phyloP scores from a whole-genome alignment of 2,888 invertebrate species.

The Steromphala cineraria region DNA sequence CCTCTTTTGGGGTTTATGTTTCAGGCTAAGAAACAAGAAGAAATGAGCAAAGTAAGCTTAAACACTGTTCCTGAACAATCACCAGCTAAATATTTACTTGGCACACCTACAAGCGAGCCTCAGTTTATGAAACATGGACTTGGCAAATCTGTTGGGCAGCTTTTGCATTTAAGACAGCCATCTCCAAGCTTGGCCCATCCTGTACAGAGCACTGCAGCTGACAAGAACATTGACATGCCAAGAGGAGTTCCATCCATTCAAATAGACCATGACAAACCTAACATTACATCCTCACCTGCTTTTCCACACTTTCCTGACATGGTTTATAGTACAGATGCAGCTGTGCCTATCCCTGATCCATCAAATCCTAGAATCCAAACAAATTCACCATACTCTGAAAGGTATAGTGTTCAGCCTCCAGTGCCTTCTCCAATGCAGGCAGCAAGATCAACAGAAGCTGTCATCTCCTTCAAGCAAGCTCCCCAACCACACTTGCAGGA shows the following conservation, averaged over 20 bases:
- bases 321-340: no score
- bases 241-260: not conserved
- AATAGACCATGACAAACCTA: no score
- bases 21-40: no score
- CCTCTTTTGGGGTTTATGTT: no score
- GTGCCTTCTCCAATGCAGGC: no score
- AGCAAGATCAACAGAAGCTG: not conserved
- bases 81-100: slow-evolving; percentile 62
- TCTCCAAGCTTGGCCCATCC: not conserved
- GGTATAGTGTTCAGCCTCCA: no score
- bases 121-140: slow-evolving; percentile 57
- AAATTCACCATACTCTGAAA: no score
- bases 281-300: no score
- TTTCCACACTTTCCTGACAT: no score
- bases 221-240: slow-evolving; percentile 5
- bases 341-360: no score
- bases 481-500: slow-evolving; percentile 32
- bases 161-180: not conserved
- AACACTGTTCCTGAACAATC: slow-evolving; percentile 34
- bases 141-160: slow-evolving; percentile 18
- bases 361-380: no score
- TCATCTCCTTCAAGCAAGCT: not conserved
- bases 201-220: not conserved
- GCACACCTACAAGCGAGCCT: slow-evolving; percentile 59
- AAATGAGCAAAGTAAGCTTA: not conserved